Conservation (phyloP, 2,888 invertebrate species). For the Calameuta filiformis region DNA sequence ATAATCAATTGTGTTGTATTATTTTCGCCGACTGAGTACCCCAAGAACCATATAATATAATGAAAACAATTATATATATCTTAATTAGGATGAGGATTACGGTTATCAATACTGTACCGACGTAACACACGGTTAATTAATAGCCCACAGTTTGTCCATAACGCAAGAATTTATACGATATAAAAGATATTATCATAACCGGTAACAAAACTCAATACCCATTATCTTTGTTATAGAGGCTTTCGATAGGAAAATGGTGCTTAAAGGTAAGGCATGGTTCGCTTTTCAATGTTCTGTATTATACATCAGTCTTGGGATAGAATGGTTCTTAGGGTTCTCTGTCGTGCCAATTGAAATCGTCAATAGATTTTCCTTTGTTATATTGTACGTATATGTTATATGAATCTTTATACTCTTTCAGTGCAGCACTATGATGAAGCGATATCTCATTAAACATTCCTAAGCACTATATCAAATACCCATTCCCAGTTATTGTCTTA, state of each 20-base stretch:
- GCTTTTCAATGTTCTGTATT: slow-evolving; percentile 20
- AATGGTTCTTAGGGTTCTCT: slow-evolving; percentile 52
- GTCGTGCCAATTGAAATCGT: slow-evolving; percentile 21
- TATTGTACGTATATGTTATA: too few species aligned
- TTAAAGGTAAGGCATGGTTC: slow-evolving; percentile 70
- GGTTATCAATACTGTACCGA: background rate
- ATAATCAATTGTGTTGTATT: slow-evolving; percentile 13
- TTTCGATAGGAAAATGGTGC: slow-evolving; percentile 73
- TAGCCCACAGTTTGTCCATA: background rate
- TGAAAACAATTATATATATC: background rate
- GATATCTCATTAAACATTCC: too few species aligned
- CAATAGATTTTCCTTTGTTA: too few species aligned
- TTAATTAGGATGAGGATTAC: too few species aligned
- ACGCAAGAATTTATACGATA: background rate
- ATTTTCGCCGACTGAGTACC: slow-evolving; percentile 27
- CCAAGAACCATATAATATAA: slow-evolving; percentile 30
- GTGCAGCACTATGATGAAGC: too few species aligned
- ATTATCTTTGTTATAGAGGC: slow-evolving; percentile 71
- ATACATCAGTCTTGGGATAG: slow-evolving; percentile 24
- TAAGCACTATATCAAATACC: too few species aligned
- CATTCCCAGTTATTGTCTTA: too few species aligned
- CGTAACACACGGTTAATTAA: background rate
- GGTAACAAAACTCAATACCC: slow-evolving; percentile 34
- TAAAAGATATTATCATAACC: too few species aligned
- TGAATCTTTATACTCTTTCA: too few species aligned